Base-by-base conservation (phyloP, 2,888 invertebrate species). In the Apomyelois bistriatella region DNA sequence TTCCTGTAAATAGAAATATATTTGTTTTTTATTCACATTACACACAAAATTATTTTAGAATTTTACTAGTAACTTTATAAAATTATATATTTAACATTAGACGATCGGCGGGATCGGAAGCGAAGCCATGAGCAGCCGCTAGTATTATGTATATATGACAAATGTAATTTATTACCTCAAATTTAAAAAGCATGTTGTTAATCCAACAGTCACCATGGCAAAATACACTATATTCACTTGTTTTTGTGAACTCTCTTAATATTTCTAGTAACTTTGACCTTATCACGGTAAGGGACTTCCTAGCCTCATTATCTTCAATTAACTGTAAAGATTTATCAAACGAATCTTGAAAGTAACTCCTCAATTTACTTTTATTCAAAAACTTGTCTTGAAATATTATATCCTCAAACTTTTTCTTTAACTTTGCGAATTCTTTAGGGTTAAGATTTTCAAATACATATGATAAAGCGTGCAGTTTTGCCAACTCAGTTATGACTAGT, bases 141-240 rank as follows among this genome's bases (percentile, higher is more conserved):
- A n/a, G n/a, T n/a, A n/a, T n/a, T n/a, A n/a, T n/a, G n/a, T n/a
- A n/a, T n/a, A n/a, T 22, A 22, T 22, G 2, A 5, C 2, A 22
- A 22, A 5, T 22, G 2, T 22, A 22, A 5, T 22, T 22, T 4
- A 32, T 57, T 54, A 60, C 58, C 50, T 54, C 42, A 28, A 22
- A 42, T 17, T 56, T 60, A 16, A 58, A 60, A 6, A 60, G 50
- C 52, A 60, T 54, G n/a, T 60, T 60, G 10, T 57, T 85, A 3
- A 82, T 72, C 87, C 88, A 88, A 57, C 77, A 85, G 58, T 89
- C 88, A 16, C 88, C 87, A 49, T 89, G 89, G 58, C 87, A 87
- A 30, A 89, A 64, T 10, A 85, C 86, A 57, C 74, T 85, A 22
- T 61, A 68, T 12, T 71, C 70, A 30, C 64, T 66, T 9, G 84